Evolutionary conservation across 2,113 vertebrate species (phyloP), one percentile per base, ranked within the genome.

Genomic region (Poeciliopsis prolifica): DNA sequence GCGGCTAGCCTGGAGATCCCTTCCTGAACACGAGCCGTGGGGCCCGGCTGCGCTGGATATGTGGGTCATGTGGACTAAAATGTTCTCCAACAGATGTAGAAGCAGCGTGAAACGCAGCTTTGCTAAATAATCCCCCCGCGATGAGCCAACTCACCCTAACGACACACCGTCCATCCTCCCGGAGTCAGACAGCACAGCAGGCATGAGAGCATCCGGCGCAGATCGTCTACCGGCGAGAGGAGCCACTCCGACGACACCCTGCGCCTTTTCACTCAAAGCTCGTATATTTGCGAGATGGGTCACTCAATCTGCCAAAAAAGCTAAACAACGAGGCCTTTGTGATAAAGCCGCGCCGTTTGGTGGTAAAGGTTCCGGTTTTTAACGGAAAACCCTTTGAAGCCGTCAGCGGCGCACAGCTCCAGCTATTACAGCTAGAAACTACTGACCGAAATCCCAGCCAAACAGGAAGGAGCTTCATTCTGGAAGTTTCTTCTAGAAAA

Each of bases 91-190:
- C 61, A 81, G 58, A 68, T 70, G 61, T 17, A 70, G 26, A 74
- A 66, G 64, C 62, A 70, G 77, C 48, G 24, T 44, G 66, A 79
- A 78, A 61, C 65, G 48, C 76, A 70, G 69, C 66, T 68, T 66
- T 62, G 35, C 35, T 6, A 13, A 78, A 71, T 77, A 88, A 87
- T 77, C 74, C 66, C 30, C 5, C 14, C 8, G 5, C 0, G 35
- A 64, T 26, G 12, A 79, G 17, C 31, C 33, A 82, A 91, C 90
- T 92, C 81, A 92, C 92, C 92, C 91, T 79, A 86, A 14, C 82
- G 89, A 87, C 81, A 87, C 92, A 75, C 79, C 87, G 87, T 93
- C 91, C 91, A 93, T 93, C 88, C 87, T 90, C 80, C 24, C 84
- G 62, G 78, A 85, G 78, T 79, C 82, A 77, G 72, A 77, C 10